Conservation (phyloP, 2,888 invertebrate species). For the Macrosiphum euphorbiae region DNA sequence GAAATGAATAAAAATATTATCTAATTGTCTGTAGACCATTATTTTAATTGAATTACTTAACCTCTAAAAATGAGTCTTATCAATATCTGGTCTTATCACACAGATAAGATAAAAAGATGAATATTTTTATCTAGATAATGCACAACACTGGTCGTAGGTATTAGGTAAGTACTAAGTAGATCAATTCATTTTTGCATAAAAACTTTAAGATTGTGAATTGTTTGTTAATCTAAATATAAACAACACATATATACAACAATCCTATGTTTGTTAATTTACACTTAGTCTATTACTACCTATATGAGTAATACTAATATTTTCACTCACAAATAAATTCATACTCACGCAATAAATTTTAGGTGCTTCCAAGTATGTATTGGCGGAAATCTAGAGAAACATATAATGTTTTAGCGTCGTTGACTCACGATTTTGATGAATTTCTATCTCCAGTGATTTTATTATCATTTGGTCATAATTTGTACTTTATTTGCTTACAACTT, state of each 20-base stretch:
- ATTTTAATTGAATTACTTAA: too few species aligned
- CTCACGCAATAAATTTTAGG: constrained; percentile 62
- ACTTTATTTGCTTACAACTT: constrained; percentile 69
- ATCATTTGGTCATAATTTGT: constrained; percentile 69
- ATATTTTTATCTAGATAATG: too few species aligned
- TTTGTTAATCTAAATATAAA: background rate
- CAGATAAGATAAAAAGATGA: too few species aligned
- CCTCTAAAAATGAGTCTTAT: too few species aligned
- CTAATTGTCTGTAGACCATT: too few species aligned
- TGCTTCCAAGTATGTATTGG: constrained; percentile 68
- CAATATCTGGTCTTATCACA: too few species aligned
- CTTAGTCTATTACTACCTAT: too few species aligned
- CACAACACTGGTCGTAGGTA: too few species aligned
- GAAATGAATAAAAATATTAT: too few species aligned
- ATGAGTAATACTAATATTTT: too few species aligned
- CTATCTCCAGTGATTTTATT: constrained; percentile 68
- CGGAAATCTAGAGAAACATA: constrained; percentile 68
- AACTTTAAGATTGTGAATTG: background rate
- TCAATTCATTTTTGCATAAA: background rate
- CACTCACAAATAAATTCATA: too few species aligned
- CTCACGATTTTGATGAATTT: constrained; percentile 67
- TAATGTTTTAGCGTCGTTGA: constrained; percentile 68
- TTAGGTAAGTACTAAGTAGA: background rate
- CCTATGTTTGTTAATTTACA: background rate
- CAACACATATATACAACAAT: background rate